Evolutionary conservation across 2,888 invertebrate species (phyloP).

Genomic region (Hetaerina titia): DNA sequence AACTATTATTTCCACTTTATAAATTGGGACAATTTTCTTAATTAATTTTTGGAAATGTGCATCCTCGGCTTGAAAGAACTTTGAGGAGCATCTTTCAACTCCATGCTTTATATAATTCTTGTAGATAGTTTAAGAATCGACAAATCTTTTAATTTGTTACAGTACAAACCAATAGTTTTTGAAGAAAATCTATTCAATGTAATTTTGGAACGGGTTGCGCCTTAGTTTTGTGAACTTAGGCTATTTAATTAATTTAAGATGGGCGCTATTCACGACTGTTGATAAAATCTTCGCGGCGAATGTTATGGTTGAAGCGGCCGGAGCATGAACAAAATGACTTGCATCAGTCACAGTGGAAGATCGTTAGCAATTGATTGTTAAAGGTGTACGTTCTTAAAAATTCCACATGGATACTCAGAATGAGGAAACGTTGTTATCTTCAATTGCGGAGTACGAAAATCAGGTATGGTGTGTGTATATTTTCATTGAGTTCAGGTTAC

Average conservation of each 20-base stretch:
- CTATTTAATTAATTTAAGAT: neutral
- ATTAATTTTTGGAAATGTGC: too few species aligned
- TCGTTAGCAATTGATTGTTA: neutral
- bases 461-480: neutral
- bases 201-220: neutral
- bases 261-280: neutral
- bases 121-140: too few species aligned
- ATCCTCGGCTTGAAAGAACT: too few species aligned
- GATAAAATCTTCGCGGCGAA: neutral
- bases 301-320: too few species aligned
- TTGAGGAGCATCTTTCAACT: too few species aligned
- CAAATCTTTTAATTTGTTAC: too few species aligned
- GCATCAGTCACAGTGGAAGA: neutral
- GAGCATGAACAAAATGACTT: neutral
- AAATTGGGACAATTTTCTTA: too few species aligned
- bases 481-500: neutral
- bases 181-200: too few species aligned
- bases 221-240: neutral
- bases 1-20: too few species aligned
- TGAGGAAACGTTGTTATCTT: conserved; percentile 37
- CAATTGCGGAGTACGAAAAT: conserved; percentile 50
- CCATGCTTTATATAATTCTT: too few species aligned
- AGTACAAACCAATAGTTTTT: too few species aligned
- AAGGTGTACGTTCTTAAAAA: neutral
- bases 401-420: conserved; percentile 19